phyloP scores from a whole-genome alignment of 2,797 vertebrate species.

The Thunnus albacares region DNA sequence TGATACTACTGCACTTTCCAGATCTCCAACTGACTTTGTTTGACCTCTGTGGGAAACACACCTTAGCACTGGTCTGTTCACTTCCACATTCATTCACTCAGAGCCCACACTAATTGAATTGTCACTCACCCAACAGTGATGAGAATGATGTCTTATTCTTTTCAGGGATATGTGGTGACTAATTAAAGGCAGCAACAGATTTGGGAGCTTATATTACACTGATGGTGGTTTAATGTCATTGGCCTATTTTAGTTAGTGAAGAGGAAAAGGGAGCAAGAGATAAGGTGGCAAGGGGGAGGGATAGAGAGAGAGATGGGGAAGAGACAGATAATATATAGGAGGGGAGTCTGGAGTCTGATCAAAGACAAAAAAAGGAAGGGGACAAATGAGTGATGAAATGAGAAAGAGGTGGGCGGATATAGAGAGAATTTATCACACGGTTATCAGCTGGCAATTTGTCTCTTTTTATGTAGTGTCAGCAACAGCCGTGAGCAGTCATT shows the following conservation, averaged over 20 bases:
- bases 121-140: constrained; percentile 29
- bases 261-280: neutral
- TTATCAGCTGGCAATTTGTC: constrained; percentile 67
- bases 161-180: constrained; percentile 43
- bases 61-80: constrained; percentile 13
- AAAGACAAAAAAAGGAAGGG: constrained; percentile 48
- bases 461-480: constrained; percentile 69
- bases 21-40: constrained; percentile 27
- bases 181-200: constrained; percentile 62
- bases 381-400: constrained; percentile 25
- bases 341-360: constrained; percentile 34
- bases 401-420: constrained; percentile 54
- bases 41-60: constrained; percentile 39
- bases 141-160: constrained; percentile 55
- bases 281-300: constrained; percentile 12
- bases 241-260: constrained; percentile 59
- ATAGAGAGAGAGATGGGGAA: neutral
- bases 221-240: constrained; percentile 58
- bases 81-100: constrained; percentile 25
- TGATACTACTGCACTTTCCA: neutral
- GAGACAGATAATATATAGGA: constrained; percentile 36
- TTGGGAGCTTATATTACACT: constrained; percentile 40
- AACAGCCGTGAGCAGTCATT: constrained; percentile 49
- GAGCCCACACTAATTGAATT: constrained; percentile 46
- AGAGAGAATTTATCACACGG: constrained; percentile 47